Conservation (phyloP, 2,888 invertebrate genomes). For the Timema cristinae region DNA sequence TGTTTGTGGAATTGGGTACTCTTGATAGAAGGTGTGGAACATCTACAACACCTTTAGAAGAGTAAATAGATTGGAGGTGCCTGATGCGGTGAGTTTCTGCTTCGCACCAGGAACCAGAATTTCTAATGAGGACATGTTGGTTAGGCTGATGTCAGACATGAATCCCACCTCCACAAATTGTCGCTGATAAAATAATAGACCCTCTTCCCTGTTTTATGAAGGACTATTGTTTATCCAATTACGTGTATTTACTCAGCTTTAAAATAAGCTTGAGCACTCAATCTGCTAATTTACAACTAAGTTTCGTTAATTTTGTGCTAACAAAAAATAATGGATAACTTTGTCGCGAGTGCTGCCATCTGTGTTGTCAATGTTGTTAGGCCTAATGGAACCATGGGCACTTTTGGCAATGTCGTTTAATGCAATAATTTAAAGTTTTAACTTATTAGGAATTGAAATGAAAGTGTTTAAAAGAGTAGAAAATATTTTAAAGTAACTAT, state of each 20-base stretch:
- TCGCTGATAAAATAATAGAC: neutral
- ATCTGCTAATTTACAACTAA: too few species aligned
- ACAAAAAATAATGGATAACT: constrained; percentile 29
- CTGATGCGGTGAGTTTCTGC: constrained; percentile 41
- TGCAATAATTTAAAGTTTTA: constrained; percentile 25
- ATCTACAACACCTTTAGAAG: constrained; percentile 33
- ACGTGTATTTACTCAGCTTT: too few species aligned
- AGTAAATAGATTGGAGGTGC: constrained; percentile 29
- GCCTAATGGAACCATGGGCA: constrained; percentile 53
- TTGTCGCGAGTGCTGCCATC: constrained; percentile 66
- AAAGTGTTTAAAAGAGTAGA: constrained; percentile 13
- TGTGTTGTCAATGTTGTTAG: constrained; percentile 77
- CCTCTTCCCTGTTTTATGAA: neutral
- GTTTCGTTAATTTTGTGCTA: too few species aligned
- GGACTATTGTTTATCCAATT: too few species aligned
- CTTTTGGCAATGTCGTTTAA: constrained; percentile 27
- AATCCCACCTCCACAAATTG: constrained; percentile 24
- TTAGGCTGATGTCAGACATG: constrained; percentile 46
- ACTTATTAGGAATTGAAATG: constrained; percentile 16
- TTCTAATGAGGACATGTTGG: constrained; percentile 55
- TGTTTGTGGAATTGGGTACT: constrained; percentile 32
- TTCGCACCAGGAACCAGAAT: constrained; percentile 44
- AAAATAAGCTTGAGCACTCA: too few species aligned
- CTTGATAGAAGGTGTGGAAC: constrained; percentile 32
- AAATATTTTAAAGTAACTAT: constrained; percentile 16